Base-by-base conservation (phyloP, 1,140 invertebrate genomes). In the Condylostylus longicornis region DNA sequence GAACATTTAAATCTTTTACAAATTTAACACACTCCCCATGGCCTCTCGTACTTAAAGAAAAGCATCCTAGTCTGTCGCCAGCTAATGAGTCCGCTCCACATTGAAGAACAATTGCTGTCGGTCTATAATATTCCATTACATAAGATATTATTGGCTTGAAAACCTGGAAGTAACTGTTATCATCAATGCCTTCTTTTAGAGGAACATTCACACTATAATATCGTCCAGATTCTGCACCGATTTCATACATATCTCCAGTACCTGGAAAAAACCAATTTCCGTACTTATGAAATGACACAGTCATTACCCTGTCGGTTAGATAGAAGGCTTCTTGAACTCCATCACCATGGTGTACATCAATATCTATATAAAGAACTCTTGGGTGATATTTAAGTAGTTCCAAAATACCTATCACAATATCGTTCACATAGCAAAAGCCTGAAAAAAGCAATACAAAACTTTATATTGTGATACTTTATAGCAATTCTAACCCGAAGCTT, bases 241-340 rank as follows among this genome's bases (percentile, higher is more conserved):
- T 78, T 66, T 97, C 91, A 57, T 93, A 97, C 93, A 98, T 98
- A 60, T 97, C 90, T 1, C 94, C 90, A 9, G 93, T 98, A 1
- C 93, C 91, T 1, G 95, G 95, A 53, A 98, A 99, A 59, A 96
- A 97, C 50, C 87, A 95, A 53, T 95, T 93, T 6, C 94, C 95
- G 63, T 96, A 98, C 65, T 97, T 96, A 55, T 98, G 95, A 61
- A 99, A 98, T 14, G 90, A 96, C 2, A 98, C 93, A 0, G 95
- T 98, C 95, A 98, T 99, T 0, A 98, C 95, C 32, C 95, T 67
- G 62, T 99, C 95, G 0, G 94, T 98, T 1, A 96, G 66, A 57
- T 98, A 98, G 66, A 99, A 99, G 1, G 95, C 95, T 67, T 99
- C 95, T 63, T 99, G 93, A 0, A 99, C 95, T 1, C 95, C 95